Evolutionary conservation across 2,113 vertebrate genomes (phyloP).

Genomic region (Cathartes aura): DNA sequence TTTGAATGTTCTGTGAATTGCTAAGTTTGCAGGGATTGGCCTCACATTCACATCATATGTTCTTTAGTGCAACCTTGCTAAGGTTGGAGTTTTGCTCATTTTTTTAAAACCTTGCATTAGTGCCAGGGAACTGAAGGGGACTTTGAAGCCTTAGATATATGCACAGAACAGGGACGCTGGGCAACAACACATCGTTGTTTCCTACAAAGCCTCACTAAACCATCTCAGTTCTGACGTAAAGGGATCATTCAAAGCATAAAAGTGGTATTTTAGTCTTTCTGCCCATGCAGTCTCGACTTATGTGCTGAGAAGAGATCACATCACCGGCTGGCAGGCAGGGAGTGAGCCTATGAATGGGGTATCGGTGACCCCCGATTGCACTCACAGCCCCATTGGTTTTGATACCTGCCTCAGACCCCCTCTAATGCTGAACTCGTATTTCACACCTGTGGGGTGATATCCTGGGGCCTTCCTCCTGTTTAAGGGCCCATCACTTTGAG

Average conservation of each 20-base stretch:
- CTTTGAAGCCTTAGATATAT: background rate
- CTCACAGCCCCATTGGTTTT: background rate
- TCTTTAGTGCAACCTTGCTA: background rate
- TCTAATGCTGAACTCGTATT: background rate
- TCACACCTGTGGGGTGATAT: background rate
- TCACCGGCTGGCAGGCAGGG: background rate
- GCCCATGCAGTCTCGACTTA: background rate
- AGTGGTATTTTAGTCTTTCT: background rate
- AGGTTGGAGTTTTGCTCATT: background rate
- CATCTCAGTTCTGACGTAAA: rapidly evolving
- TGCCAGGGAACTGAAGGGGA: background rate
- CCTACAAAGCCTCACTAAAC: background rate
- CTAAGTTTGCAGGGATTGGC: background rate
- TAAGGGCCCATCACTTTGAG: background rate
- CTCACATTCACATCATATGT: background rate
- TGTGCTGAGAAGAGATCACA: rapidly evolving
- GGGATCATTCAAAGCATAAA: background rate
- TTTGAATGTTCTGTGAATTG: background rate
- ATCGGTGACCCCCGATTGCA: rapidly evolving
- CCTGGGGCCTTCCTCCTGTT: background rate
- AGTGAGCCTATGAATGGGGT: background rate
- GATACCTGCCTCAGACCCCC: background rate
- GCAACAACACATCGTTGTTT: background rate
- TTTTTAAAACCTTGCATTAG: background rate
- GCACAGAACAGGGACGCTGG: background rate